Evolutionary conservation across 2,888 invertebrate genomes (phyloP).

Genomic region (Sisyra nigra): DNA sequence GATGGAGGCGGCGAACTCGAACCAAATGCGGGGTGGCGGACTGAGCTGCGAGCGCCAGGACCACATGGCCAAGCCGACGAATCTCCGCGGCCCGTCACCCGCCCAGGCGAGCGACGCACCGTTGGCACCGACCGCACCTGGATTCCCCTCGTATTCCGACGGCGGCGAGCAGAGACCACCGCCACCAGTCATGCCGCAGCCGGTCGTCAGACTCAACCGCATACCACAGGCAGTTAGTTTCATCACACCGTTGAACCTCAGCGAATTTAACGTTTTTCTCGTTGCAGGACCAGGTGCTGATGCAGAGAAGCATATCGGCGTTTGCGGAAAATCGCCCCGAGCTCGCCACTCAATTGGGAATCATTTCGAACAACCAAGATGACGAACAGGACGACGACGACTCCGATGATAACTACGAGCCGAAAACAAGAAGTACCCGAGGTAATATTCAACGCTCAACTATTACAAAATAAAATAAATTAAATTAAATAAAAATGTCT

Average conservation of each 20-base stretch:
- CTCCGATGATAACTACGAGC: constrained; percentile 11
- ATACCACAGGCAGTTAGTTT: constrained; percentile 30
- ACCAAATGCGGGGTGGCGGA: background rate
- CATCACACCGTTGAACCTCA: constrained; percentile 3
- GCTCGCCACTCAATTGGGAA: constrained; percentile 39
- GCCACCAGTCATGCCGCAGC: constrained; percentile 29
- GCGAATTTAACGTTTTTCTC: constrained; percentile 12
- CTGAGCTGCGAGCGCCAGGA: constrained; percentile 1
- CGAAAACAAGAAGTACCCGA: background rate
- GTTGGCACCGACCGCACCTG: constrained; percentile 21
- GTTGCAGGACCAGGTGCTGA: constrained; percentile 36
- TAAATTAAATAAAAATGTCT: background rate
- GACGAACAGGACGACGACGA: constrained; percentile 9
- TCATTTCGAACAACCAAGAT: constrained; percentile 19
- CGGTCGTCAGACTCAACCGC: constrained; percentile 43
- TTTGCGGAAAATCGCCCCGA: constrained; percentile 44
- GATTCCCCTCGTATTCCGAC: constrained; percentile 28
- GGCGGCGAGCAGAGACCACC: constrained; percentile 33
- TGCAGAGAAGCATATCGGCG: constrained; percentile 46
- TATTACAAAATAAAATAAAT: no score
- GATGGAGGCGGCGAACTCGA: background rate
- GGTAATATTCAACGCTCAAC: no score
- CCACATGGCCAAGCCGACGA: constrained; percentile 6
- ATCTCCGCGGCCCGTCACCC: constrained; percentile 35
- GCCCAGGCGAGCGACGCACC: constrained; percentile 47